phyloP scores from a whole-genome alignment of 2,888 invertebrate species.

The Sylvicola cinctus region DNA sequence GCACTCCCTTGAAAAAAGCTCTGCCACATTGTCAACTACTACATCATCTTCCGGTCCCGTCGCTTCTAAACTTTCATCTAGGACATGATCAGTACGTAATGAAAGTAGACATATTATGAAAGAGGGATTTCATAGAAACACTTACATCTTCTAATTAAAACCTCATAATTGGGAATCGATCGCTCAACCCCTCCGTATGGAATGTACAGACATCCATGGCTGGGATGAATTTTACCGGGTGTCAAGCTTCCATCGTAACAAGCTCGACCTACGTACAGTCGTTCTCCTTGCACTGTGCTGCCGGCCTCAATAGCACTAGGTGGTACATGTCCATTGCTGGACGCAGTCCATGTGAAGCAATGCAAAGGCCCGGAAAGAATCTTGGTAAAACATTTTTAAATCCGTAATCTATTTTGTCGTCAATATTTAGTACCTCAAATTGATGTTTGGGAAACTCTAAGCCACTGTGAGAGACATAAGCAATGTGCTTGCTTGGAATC shows the following conservation, averaged over 20 bases:
- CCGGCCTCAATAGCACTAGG: constrained; percentile 43
- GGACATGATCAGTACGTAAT: too few relatives aligned
- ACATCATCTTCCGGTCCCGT: too few relatives aligned
- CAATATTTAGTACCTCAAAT: constrained; percentile 43
- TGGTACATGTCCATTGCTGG: constrained; percentile 38
- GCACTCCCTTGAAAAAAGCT: too few relatives aligned
- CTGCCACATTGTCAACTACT: too few relatives aligned
- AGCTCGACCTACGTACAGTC: constrained; percentile 45
- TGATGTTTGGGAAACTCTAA: constrained; percentile 39
- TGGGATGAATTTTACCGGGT: constrained; percentile 47
- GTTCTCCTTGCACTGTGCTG: constrained; percentile 39
- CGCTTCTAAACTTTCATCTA: too few relatives aligned
- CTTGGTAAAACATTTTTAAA: too few relatives aligned
- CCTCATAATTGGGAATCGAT: constrained; percentile 42
- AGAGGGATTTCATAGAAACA: too few relatives aligned
- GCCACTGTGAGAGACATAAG: constrained; percentile 40
- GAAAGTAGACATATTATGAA: too few relatives aligned
- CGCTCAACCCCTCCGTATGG: constrained; percentile 47
- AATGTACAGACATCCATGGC: constrained; percentile 40
- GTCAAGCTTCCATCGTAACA: constrained; percentile 43
- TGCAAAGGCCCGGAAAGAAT: too few relatives aligned
- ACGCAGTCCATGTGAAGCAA: constrained; percentile 45
- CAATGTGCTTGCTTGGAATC: constrained; percentile 34
- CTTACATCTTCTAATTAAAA: constrained; percentile 35
- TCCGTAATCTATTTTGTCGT: too few relatives aligned